phyloP scores from a whole-genome alignment of 23 tunicate species.

The Trididemnum miniatum region DNA sequence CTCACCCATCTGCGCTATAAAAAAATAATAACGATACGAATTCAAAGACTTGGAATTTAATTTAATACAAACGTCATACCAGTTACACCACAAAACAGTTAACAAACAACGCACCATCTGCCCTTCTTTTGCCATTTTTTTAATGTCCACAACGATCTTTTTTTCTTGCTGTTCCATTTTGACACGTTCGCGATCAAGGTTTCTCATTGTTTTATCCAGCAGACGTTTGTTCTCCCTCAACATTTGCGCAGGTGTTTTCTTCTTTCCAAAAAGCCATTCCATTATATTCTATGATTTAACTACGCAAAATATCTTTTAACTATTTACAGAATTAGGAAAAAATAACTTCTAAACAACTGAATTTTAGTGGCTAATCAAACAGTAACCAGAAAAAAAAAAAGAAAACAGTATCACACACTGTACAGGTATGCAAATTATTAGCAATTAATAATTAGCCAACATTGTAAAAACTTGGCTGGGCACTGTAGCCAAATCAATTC shows the following conservation, averaged over 20 bases:
- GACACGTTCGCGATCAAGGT: conserved; percentile 84
- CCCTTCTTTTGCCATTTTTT: conserved; percentile 97
- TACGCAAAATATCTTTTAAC: too few species aligned
- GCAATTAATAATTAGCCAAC: too few species aligned
- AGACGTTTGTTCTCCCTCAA: conserved; percentile 89
- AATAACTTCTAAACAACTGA: too few species aligned
- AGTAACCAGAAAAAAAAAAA: too few species aligned
- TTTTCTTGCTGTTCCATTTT: conserved; percentile 98
- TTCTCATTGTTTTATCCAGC: conserved; percentile 80
- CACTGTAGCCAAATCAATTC: too few species aligned
- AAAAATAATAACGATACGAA: too few species aligned
- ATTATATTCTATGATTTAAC: conserved; percentile 15
- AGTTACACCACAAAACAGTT: conserved; percentile 69
- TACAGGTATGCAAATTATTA: too few species aligned
- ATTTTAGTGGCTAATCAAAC: too few species aligned
- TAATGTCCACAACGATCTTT: conserved; percentile 93
- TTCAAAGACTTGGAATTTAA: neutral
- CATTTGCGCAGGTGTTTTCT: conserved; percentile 94
- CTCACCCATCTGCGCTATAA: too few species aligned
- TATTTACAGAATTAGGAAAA: too few species aligned
- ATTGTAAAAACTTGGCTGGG: too few species aligned
- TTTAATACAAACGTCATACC: conserved; percentile 28
- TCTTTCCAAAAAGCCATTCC: conserved; percentile 97
- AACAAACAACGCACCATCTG: conserved; percentile 71
- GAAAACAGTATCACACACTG: too few species aligned